Base-by-base conservation (phyloP, 1,140 invertebrate species). In the Scaptodrosophila lebanonensis region DNA sequence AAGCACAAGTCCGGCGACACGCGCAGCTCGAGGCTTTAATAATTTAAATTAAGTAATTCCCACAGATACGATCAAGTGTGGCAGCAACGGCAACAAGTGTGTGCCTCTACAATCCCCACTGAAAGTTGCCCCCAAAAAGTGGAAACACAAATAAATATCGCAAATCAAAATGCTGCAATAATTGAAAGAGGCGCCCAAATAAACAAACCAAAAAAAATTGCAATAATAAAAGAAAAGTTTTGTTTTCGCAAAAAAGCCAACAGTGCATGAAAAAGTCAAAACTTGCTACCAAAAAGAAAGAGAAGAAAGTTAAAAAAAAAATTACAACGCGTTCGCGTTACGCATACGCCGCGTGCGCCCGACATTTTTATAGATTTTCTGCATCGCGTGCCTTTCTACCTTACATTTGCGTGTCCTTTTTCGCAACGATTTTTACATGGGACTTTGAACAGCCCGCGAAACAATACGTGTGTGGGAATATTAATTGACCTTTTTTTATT, bases 371-470 rank as follows among this genome's bases (percentile, higher is more conserved):
- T 54, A 61, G 44, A 53, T 18, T 53, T 49, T 38, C 51, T 59
- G 40, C 8, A 61, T 54, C 49, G 27, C 49, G 44, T 58, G 44
- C 32, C 47, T 42, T 48, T 33, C 33, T 42, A 25, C 15, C 29
- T 48, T 47, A 36, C 13, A 30, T 40, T 45, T 50, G 15, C 17
- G 12, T 33, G 22, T 25, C 22, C 22, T 25, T 25, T 8, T 3
- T 4, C 22, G 22, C 22, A 8, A 8, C 8, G 3, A 47, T 63
- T 58, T 59, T 49, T 29, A 50, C 22, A n/a, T 49, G 67, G 59
- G 58, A 75, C 65, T 66, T 63, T 30, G 13, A 60, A 27, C 36
- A 56, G 54, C 38, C 64, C 49, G 53, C 29, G 42, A 25, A 25
- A n/a, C n/a, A n/a, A n/a, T n/a, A n/a, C n/a, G n/a, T n/a, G n/a